These are phyloP conservation scores for Hipposideros larvatus DNA, from an alignment of 2,797 vertebrate genomes.

Conservation along the genomic window DNA sequence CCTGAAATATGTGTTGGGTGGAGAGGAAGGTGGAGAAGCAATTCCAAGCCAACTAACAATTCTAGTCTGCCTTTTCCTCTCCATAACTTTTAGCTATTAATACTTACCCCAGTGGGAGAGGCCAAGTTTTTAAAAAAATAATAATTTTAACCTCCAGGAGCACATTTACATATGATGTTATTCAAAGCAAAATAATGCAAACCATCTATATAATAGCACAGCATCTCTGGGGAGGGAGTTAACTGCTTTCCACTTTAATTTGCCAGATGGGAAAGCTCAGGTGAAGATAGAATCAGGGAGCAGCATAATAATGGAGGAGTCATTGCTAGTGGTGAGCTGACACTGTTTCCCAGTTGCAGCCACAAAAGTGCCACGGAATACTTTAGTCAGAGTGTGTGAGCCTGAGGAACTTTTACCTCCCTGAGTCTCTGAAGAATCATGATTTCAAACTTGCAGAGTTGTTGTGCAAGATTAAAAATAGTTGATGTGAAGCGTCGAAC, in stretches of 20 bases:
- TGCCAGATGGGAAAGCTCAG: constrained; percentile 75
- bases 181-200: constrained; percentile 76
- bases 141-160: constrained; percentile 71
- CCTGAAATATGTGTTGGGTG: not conserved
- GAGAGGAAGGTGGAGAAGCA: not conserved
- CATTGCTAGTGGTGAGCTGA: not conserved
- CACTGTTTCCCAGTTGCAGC: not conserved
- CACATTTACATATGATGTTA: constrained; percentile 75
- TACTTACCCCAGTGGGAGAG: constrained; percentile 40
- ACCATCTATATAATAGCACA: constrained; percentile 65
- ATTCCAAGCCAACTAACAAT: constrained; percentile 42
- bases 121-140: constrained; percentile 67
- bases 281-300: constrained; percentile 59
- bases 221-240: constrained; percentile 59
- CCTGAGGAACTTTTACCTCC: not conserved
- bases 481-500: not conserved
- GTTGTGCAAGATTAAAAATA: not conserved
- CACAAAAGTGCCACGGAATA: not conserved
- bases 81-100: constrained; percentile 67
- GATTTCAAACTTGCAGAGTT: not conserved
- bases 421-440: not conserved
- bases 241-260: constrained; percentile 66
- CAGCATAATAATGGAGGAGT: not conserved
- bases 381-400: not conserved
- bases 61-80: constrained; percentile 52